Conservation (phyloP, 2,797 vertebrate species). For the Anguilla megastoma region DNA sequence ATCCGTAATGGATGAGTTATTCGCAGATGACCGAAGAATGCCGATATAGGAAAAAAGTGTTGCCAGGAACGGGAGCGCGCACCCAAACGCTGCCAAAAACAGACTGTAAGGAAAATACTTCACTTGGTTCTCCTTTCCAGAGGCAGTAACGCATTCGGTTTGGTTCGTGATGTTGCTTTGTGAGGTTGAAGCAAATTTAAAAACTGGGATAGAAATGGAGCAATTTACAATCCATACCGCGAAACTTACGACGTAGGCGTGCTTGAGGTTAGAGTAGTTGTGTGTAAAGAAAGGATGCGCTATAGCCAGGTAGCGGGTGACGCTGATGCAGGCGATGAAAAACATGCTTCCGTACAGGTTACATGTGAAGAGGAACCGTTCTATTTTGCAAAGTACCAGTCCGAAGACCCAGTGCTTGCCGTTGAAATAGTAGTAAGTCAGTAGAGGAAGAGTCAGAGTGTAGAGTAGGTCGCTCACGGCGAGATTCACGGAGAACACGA, state of each 20-base stretch:
- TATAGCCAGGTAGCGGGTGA: slow-evolving; percentile 57
- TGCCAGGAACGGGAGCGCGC: slow-evolving; percentile 57
- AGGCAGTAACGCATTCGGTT: slow-evolving; percentile 46
- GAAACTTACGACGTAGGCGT: slow-evolving; percentile 30
- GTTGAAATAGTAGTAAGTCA: slow-evolving; percentile 46
- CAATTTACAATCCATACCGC: slow-evolving; percentile 39
- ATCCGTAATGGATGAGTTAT: slow-evolving; percentile 20
- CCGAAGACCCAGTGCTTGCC: slow-evolving; percentile 58
- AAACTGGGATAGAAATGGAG: slow-evolving; percentile 39
- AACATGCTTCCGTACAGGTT: slow-evolving; percentile 59
- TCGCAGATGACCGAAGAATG: slow-evolving; percentile 34
- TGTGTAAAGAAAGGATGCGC: slow-evolving; percentile 57
- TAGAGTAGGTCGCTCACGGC: slow-evolving; percentile 56
- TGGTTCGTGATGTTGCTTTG: accelerated
- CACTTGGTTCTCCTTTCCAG: accelerated
- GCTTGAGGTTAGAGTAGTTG: slow-evolving; percentile 41
- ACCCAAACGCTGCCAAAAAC: slow-evolving; percentile 39
- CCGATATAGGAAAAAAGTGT: slow-evolving; percentile 41
- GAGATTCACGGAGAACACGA: slow-evolving; percentile 57
- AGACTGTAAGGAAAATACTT: slow-evolving; percentile 53
- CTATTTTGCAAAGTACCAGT: slow-evolving; percentile 48
- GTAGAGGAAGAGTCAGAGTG: slow-evolving; percentile 44
- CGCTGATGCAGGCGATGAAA: slow-evolving; percentile 64
- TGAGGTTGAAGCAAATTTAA: slow-evolving; percentile 48
- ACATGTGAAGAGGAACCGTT: slow-evolving; percentile 60